Conservation (phyloP, 1,140 invertebrate genomes). For the Phthorimaea operculella region DNA sequence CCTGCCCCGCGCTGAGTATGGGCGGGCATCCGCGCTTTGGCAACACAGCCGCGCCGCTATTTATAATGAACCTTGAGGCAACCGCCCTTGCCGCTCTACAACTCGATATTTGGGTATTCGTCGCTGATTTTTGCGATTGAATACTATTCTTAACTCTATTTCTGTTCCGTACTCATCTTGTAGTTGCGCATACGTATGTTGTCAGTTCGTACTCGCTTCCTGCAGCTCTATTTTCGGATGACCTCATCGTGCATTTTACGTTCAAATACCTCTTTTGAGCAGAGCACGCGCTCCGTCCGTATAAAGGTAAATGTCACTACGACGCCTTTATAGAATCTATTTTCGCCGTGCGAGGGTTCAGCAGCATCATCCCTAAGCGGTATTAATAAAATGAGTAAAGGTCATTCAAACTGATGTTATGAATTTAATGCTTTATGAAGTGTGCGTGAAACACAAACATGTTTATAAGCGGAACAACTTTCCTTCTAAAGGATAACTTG, state of each 20-base stretch:
- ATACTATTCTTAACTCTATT: constrained; percentile 23
- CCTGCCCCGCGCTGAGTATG: constrained; percentile 28
- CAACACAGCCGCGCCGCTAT: constrained; percentile 56
- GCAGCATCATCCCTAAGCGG: background rate
- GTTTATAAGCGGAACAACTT: no score
- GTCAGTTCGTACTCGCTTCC: constrained; percentile 22
- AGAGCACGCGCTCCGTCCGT: constrained; percentile 19
- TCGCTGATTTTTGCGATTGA: constrained; percentile 14
- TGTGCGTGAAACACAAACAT: no score
- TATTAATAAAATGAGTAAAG: background rate
- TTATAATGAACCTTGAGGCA: constrained; percentile 64
- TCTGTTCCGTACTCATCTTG: constrained; percentile 8
- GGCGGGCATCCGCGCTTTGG: constrained; percentile 54
- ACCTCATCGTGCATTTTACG: constrained; percentile 38
- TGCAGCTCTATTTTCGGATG: constrained; percentile 30
- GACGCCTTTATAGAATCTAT: constrained; percentile 12
- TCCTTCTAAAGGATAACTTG: no score
- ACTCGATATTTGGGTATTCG: constrained; percentile 30
- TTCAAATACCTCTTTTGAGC: constrained; percentile 27
- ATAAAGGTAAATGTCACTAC: constrained; percentile 38
- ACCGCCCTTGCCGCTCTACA: constrained; percentile 58
- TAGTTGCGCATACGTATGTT: constrained; percentile 7
- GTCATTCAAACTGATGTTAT: no score
- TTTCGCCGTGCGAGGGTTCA: background rate
- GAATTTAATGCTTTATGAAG: no score